A percentile compares a stretch with the other conserved stretches of the same genome.
phyloP scores from a whole-genome alignment of 1,140 invertebrate genomes.

The Cylas formicarius region DNA sequence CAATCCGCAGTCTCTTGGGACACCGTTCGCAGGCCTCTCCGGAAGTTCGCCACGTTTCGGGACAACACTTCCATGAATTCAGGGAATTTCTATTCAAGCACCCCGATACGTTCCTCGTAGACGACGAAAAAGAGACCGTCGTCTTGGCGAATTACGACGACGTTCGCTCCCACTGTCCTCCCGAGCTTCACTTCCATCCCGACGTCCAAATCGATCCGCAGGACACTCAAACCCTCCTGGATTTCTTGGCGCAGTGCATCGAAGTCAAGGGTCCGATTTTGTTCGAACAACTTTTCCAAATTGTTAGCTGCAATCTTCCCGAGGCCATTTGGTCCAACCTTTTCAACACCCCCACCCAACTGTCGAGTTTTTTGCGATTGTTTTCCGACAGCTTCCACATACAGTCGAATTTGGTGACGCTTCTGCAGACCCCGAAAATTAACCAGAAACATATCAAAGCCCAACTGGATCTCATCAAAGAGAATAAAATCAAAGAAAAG shows the following conservation, averaged over 20 bases:
- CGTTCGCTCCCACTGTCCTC: slow-evolving; percentile 32
- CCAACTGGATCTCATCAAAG: slow-evolving; percentile 24
- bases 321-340: slow-evolving; percentile 71
- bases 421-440: slow-evolving; percentile 64
- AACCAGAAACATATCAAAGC: slow-evolving; percentile 40
- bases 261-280: slow-evolving; percentile 67
- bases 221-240: slow-evolving; percentile 64
- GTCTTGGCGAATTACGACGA: slow-evolving; percentile 54
- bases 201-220: slow-evolving; percentile 74
- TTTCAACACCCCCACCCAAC: slow-evolving; percentile 79
- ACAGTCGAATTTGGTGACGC: slow-evolving; percentile 78
- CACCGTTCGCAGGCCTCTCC: slow-evolving; percentile 87
- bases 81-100: slow-evolving; percentile 82
- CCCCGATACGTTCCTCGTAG: slow-evolving; percentile 78
- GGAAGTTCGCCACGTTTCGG: slow-evolving; percentile 91
- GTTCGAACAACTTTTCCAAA: slow-evolving; percentile 77
- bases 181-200: slow-evolving; percentile 49
- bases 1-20: slow-evolving; percentile 86
- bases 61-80: slow-evolving; percentile 90
- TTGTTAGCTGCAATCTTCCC: slow-evolving; percentile 69
- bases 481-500: slow-evolving; percentile 20
- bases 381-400: slow-evolving; percentile 86
- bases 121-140: slow-evolving; percentile 74
- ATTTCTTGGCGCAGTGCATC: slow-evolving; percentile 71
- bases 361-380: slow-evolving; percentile 81